These are phyloP conservation scores for Synchiropus splendidus DNA, from an alignment of 2,113 vertebrate species.

Conservation along the genomic window DNA sequence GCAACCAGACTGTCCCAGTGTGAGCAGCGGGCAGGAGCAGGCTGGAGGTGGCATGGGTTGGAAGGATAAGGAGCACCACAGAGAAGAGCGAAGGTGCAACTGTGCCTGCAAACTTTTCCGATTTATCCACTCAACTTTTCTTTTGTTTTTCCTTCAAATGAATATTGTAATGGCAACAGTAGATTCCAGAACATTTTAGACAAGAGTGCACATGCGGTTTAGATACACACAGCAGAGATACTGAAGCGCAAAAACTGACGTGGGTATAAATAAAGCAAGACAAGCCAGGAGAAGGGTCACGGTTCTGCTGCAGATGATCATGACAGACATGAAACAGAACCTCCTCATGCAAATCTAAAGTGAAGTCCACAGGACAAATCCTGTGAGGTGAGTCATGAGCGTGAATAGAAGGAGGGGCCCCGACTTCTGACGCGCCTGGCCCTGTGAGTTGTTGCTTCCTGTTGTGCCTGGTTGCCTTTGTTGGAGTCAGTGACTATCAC, in stretches of 20 bases:
- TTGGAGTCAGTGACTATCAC: too few species aligned
- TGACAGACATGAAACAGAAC: neutral
- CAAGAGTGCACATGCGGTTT: neutral
- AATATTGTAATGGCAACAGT: constrained; percentile 25
- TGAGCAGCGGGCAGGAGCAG: constrained; percentile 57
- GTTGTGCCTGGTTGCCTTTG: too few species aligned
- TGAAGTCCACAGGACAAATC: constrained; percentile 16
- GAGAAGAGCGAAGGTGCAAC: constrained; percentile 41
- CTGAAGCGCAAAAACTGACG: too few species aligned
- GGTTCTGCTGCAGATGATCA: constrained; percentile 12
- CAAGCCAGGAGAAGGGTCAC: constrained; percentile 40
- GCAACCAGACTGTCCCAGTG: constrained; percentile 39
- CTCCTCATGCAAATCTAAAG: neutral
- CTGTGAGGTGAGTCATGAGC: too few species aligned
- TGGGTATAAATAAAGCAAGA: too few species aligned
- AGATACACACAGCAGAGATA: neutral
- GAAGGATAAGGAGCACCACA: constrained; percentile 67
- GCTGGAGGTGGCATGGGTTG: constrained; percentile 65
- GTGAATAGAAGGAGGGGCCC: too few species aligned
- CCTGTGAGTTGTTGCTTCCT: too few species aligned
- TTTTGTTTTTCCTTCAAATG: neutral
- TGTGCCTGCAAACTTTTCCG: constrained; percentile 12
- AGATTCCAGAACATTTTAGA: constrained; percentile 64
- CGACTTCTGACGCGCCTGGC: too few species aligned
- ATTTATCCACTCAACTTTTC: too few species aligned